These are phyloP conservation scores for Sandelia bainsii DNA, from an alignment of 2,797 vertebrate species.

Conservation along the genomic window DNA sequence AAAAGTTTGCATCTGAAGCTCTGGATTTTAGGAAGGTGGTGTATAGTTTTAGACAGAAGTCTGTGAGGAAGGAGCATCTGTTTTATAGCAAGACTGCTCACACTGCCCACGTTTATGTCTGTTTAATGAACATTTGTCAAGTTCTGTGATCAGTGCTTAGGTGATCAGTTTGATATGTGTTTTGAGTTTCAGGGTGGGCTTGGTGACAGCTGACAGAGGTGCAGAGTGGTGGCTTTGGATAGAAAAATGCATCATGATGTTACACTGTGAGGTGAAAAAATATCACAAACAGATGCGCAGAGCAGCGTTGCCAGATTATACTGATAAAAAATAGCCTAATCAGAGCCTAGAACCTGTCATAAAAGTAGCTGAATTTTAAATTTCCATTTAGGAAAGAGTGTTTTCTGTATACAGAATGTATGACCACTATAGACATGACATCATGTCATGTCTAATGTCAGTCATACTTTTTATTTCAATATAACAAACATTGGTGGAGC, in stretches of 20 bases:
- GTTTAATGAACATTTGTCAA: background rate
- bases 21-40: background rate
- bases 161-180: background rate
- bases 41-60: background rate
- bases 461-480: no score
- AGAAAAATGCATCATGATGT: background rate
- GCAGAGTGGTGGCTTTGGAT: background rate
- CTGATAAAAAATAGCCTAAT: no score
- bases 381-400: no score
- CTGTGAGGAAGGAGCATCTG: background rate
- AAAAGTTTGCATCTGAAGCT: background rate
- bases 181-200: background rate
- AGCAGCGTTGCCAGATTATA: no score
- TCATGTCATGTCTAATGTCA: no score
- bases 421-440: no score
- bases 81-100: background rate
- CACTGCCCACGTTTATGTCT: background rate
- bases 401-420: no score
- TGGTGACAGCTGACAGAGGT: background rate
- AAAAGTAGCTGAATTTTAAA: no score
- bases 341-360: no score
- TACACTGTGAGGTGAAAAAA: no score
- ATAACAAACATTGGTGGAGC: no score
- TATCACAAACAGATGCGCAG: no score
- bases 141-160: background rate